Conservation (phyloP, 1,140 invertebrate genomes). For the Philotrypesis tridentata region DNA sequence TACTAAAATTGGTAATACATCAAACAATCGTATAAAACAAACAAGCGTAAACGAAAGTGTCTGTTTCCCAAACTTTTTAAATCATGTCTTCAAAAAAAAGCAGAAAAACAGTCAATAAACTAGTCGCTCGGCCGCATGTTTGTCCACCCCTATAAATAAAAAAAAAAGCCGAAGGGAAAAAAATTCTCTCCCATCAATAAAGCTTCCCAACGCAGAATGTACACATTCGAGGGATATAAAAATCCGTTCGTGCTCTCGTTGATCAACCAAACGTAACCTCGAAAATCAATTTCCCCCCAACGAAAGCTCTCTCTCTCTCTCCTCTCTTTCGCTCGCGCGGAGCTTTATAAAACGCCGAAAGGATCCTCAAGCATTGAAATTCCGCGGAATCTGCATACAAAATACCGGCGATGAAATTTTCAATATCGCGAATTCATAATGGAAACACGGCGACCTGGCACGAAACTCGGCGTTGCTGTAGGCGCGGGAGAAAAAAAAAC, state of each 20-base stretch:
- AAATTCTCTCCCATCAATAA: not conserved
- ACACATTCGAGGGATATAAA: not conserved
- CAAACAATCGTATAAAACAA: too few relatives aligned
- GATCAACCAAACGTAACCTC: constrained; percentile 23
- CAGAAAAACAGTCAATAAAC: not conserved
- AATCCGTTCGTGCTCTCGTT: constrained; percentile 13
- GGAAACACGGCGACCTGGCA: constrained; percentile 1
- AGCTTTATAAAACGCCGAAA: constrained; percentile 20
- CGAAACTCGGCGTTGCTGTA: not conserved
- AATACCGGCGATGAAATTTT: constrained; percentile 22
- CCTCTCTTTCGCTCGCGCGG: not conserved
- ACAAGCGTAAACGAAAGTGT: not conserved
- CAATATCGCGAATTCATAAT: constrained; percentile 38
- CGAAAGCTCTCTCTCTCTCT: not conserved
- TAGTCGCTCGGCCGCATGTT: not conserved
- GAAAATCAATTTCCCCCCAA: constrained; percentile 34
- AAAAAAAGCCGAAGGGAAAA: not conserved
- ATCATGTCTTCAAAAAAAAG: not conserved
- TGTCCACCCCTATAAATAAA: not conserved
- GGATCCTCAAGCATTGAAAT: constrained; percentile 33
- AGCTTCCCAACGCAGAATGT: not conserved
- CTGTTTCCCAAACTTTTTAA: not conserved
- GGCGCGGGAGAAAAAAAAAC: constrained; percentile 6
- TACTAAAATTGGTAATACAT: too few relatives aligned
- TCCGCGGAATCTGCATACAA: constrained; percentile 17